Conservation (phyloP, 2,888 invertebrate species). For the Hypomecis atomaria region DNA sequence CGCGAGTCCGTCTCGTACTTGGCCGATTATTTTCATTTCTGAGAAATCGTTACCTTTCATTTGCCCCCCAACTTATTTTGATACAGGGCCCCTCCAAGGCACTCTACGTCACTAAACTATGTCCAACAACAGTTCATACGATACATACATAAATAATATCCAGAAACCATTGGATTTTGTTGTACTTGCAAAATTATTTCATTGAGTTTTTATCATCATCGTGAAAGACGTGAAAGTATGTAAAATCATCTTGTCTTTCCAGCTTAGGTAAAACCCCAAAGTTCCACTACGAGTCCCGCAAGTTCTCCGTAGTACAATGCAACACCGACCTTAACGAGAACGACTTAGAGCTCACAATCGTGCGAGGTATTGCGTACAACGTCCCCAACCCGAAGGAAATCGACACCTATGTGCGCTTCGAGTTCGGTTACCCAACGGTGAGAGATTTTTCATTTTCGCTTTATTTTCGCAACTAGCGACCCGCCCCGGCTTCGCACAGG, state of each 20-base stretch:
- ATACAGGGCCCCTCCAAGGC: too few relatives aligned
- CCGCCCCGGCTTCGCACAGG: too few relatives aligned
- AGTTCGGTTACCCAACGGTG: constrained; percentile 95
- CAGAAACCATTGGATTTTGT: too few relatives aligned
- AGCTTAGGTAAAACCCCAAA: constrained; percentile 88
- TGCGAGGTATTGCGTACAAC: constrained; percentile 94
- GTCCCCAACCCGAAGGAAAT: constrained; percentile 93
- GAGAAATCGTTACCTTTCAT: too few relatives aligned
- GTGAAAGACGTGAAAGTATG: not conserved
- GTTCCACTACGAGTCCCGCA: constrained; percentile 96
- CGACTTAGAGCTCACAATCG: constrained; percentile 93
- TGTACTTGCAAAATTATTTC: too few relatives aligned
- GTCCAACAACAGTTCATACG: too few relatives aligned
- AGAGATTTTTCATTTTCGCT: constrained; percentile 49
- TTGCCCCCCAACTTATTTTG: too few relatives aligned
- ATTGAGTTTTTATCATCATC: too few relatives aligned
- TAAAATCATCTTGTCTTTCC: constrained; percentile 38
- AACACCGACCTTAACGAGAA: constrained; percentile 97
- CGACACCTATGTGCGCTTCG: constrained; percentile 96
- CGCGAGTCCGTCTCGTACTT: too few relatives aligned
- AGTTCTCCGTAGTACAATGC: constrained; percentile 96
- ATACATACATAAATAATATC: too few relatives aligned
- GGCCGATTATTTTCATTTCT: too few relatives aligned
- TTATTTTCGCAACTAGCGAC: not conserved
- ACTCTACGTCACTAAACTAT: too few relatives aligned